Evolutionary conservation across 2,888 invertebrate genomes (phyloP), one percentile per base, ranked within the genome.

Genomic region (Limnephilus lunatus): DNA sequence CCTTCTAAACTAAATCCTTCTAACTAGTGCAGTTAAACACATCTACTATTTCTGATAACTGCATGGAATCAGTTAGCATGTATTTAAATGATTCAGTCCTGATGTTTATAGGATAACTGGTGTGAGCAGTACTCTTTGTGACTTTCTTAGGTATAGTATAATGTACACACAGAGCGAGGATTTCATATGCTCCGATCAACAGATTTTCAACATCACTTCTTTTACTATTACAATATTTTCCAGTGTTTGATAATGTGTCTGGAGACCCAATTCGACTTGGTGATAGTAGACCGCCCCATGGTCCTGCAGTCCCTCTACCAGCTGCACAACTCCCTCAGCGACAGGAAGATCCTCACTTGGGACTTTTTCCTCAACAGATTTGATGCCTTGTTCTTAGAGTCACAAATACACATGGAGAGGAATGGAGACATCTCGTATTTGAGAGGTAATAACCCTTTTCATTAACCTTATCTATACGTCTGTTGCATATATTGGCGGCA

Each of bases 261-360:
- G 95, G 99, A 99, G 96, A 98, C 98, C 0, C 99, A 99, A 96
- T 99, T 99, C 96, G 99, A 99, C 96, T 97, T 98, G 93, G 99
- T 99, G 93, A 99, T 99, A 93, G 98, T 98, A 92, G 99, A 99
- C 95, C 97, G 99, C 82, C 99, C 99, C 0, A 98, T 99, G 97
- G 98, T 99, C 53, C 97, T 99, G 82, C 99, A 99, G 95, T 98
- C 99, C 2, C 97, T 99, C 91, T 99, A 99, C 95, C 98, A 99
- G 95, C 97, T 99, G 11, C 98, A 99, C 95, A 99, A 99, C 95
- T 98, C 98, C 3, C 97, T 99, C 53, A 98, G 98, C 94, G 98
- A 99, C 95, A 97, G 99, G 86, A 97, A 97, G 94, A 98, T 99
- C 92, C 96, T 99, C 30, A 97, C 98, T 0, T 99, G 99, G 99